Evolutionary conservation across 2,113 vertebrate species (phyloP), one percentile per base, ranked within the genome.

Genomic region (Rutilus rutilus): DNA sequence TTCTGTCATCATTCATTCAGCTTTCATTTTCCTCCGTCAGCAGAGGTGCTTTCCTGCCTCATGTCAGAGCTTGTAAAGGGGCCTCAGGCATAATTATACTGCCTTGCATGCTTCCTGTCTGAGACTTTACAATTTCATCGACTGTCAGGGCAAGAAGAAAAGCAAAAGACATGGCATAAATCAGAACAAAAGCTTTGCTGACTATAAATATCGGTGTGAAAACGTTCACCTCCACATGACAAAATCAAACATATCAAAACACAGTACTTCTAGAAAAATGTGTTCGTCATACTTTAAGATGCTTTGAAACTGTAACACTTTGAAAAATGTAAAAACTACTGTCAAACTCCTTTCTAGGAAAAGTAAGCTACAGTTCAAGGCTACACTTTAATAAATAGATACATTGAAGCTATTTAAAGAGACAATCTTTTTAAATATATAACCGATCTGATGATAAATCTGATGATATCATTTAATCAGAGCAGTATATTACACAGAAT

Each of bases 21-120:
- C 19, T 71, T 75, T 85, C 52, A 82, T 47, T 86, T 78, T 78
- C 75, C 52, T 45, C 42, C 19, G 50, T 71, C 62, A 9, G 27
- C 54, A 12, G 30, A 30, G 39, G 33, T 27, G 23, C 54, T 54
- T 64, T 74, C 25, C 77, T 78, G 54, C 23, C 74, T 85, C 89
- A 23, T 82, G 89, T 87, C 33, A 82, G 39, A 67, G 47, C 89
- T 82, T 89, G 89, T 25, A 77, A 82, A 14, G 6, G 23, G 15
- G 81, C 84, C 73, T 87, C 45, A 39, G 64, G 69, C 39, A 17
- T 89, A 74, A 88, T 90, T 88, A 86, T 64, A 90, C 84, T 59
- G 76, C 80, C 27, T 65, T n/a, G 74, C 80, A 74, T 87, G 42
- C 57, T 83, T 86, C 85, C 75, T 83, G 39, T 60, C 84, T 69